Conservation (phyloP, 2,797 vertebrate genomes). For the Falco berigora region DNA sequence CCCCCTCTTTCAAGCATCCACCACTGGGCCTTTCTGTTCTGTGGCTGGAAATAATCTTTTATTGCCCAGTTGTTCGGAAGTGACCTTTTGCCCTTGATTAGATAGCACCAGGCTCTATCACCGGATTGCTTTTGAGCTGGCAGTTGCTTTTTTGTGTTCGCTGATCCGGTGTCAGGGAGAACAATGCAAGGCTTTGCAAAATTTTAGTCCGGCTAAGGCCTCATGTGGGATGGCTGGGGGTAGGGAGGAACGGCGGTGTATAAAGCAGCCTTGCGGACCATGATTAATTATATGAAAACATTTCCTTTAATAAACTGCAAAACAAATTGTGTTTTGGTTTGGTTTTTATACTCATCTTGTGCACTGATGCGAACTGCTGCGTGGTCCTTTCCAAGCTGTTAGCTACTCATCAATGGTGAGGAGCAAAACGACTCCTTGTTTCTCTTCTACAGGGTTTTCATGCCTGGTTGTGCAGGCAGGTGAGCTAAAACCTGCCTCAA, state of each 20-base stretch:
- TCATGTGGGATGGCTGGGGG: conserved; percentile 66
- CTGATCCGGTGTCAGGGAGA: conserved; percentile 86
- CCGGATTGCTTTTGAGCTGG: conserved; percentile 86
- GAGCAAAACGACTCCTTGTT: background rate
- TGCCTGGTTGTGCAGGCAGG: background rate
- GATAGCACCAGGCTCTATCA: conserved; percentile 93
- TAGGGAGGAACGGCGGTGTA: conserved; percentile 30
- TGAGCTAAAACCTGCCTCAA: background rate
- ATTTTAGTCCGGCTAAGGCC: conserved; percentile 74
- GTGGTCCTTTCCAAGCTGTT: background rate
- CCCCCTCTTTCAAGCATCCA: conserved; percentile 61
- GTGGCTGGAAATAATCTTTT: conserved; percentile 97
- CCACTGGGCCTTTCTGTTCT: conserved; percentile 82
- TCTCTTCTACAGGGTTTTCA: background rate
- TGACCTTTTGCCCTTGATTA: conserved; percentile 99
- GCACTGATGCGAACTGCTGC: background rate
- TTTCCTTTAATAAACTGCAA: conserved; percentile 58
- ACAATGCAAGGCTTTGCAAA: conserved; percentile 88
- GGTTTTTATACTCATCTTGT: background rate
- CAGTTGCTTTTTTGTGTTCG: conserved; percentile 80
- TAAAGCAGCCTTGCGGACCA: background rate
- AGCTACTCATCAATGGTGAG: accelerated
- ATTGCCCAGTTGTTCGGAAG: conserved; percentile 99
- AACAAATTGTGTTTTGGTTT: conserved; percentile 42
- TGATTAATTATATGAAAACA: conserved; percentile 54